phyloP scores from a whole-genome alignment of 2,888 invertebrate genomes.

The Troilus luridus region DNA sequence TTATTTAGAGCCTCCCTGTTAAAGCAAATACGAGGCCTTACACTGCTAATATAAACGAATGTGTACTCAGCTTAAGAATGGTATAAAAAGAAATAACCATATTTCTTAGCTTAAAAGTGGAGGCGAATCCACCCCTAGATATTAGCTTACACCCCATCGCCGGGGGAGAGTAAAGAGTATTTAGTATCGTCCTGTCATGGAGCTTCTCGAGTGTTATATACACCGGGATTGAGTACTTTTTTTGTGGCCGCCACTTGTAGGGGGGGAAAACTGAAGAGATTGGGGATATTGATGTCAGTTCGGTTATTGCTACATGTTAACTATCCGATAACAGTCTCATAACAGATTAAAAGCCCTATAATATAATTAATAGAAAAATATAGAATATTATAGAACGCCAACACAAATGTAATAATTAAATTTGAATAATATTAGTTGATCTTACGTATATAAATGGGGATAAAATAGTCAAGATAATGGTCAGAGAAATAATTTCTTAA shows the following conservation, averaged over 20 bases:
- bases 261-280: background rate
- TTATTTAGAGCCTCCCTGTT: too few species aligned
- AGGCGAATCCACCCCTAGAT: background rate
- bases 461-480: too few species aligned
- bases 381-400: too few species aligned
- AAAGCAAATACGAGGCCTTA: background rate
- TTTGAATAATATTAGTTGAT: too few species aligned
- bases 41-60: background rate
- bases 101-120: background rate
- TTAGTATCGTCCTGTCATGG: conserved; percentile 45
- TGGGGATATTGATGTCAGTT: background rate
- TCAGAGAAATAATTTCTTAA: too few species aligned
- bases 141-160: conserved; percentile 20
- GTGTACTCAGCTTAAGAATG: background rate
- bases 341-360: too few species aligned
- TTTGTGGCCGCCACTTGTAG: conserved; percentile 1
- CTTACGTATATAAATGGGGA: too few species aligned
- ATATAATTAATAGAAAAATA: too few species aligned
- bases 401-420: too few species aligned
- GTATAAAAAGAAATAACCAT: conserved; percentile 21
- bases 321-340: too few species aligned
- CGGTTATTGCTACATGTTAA: background rate
- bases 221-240: conserved; percentile 33
- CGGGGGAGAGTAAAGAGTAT: conserved; percentile 7
- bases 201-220: conserved; percentile 30